Conservation (phyloP, 1,140 invertebrate genomes). For the Zelostemma sp. region DNA sequence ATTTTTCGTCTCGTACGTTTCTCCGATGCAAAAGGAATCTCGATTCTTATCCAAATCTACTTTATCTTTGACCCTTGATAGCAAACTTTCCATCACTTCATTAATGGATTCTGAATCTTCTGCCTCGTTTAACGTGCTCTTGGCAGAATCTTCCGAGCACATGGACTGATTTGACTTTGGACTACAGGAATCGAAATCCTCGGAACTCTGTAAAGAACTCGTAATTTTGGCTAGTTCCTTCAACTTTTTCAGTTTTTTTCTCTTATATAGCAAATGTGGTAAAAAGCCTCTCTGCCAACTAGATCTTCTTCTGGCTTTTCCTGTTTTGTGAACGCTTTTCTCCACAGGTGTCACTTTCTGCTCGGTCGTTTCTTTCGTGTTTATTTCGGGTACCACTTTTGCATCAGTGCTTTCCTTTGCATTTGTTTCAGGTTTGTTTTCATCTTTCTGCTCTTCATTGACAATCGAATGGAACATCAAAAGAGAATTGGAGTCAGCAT, state of each 20-base stretch:
- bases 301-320: conserved; percentile 42
- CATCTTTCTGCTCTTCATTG: no score
- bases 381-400: not conserved
- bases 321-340: conserved; percentile 1
- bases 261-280: conserved; percentile 25
- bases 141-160: not conserved
- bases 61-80: not conserved
- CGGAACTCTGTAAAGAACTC: not conserved
- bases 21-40: not conserved
- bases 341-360: not conserved
- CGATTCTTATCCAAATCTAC: not conserved
- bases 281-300: conserved; percentile 55
- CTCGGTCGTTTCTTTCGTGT: not conserved
- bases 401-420: not conserved
- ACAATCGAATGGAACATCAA: no score
- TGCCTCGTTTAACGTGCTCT: not conserved
- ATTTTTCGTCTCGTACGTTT: conserved; percentile 12
- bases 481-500: not conserved
- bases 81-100: not conserved
- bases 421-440: not conserved
- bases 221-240: not conserved
- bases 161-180: not conserved
- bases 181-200: not conserved
- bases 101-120: not conserved
- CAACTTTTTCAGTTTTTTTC: conserved; percentile 6